phyloP scores from a whole-genome alignment of 2,113 vertebrate genomes.

The Xiphias gladius region DNA sequence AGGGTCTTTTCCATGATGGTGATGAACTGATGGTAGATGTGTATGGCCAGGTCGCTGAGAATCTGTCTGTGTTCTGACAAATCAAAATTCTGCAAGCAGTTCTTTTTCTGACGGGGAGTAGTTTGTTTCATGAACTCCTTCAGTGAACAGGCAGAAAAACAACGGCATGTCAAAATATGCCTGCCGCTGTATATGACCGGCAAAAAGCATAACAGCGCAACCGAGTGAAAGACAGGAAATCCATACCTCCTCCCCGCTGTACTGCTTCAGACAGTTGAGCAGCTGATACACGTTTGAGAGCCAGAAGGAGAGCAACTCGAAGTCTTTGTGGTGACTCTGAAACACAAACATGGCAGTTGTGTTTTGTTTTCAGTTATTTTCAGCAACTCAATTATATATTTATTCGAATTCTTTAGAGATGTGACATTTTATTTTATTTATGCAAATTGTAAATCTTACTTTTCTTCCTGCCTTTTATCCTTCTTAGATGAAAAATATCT shows the following conservation, averaged over 20 bases:
- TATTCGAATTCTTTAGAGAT: not conserved
- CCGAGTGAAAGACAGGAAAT: not conserved
- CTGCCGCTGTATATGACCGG: not conserved
- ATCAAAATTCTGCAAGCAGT: constrained; percentile 95
- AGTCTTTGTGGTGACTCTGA: constrained; percentile 90
- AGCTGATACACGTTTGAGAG: constrained; percentile 93
- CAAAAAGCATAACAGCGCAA: not conserved
- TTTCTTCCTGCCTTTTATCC: not conserved
- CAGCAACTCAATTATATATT: not conserved
- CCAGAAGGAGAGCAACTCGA: constrained; percentile 96
- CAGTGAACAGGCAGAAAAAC: constrained; percentile 3
- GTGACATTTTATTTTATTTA: not conserved
- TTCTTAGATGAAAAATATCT: not conserved
- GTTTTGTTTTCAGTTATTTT: constrained; percentile 13
- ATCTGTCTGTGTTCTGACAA: constrained; percentile 96
- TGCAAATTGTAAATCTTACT: not conserved
- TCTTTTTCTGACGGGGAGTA: constrained; percentile 90
- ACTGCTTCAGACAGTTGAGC: constrained; percentile 97
- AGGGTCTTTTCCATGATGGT: constrained; percentile 90
- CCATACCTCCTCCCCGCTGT: constrained; percentile 97
- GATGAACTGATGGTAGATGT: constrained; percentile 93
- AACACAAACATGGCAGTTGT: constrained; percentile 40
- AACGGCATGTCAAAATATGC: not conserved
- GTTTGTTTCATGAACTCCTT: constrained; percentile 94
- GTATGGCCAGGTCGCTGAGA: constrained; percentile 95